Evolutionary conservation across 2,113 vertebrate species (phyloP).

Genomic region (Catharus minimus): DNA sequence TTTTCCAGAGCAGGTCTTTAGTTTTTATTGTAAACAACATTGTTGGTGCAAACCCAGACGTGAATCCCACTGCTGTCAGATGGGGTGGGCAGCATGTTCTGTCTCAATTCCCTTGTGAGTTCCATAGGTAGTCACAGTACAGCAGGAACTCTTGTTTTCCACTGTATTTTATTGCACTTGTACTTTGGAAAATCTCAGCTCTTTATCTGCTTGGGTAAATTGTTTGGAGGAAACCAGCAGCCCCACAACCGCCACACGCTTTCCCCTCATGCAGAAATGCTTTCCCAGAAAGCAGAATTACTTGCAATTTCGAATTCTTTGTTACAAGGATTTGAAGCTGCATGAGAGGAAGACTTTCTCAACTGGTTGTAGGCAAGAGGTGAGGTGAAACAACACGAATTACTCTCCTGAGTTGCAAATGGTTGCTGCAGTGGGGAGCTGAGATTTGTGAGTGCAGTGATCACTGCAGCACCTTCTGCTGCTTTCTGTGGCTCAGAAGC

Average conservation of each 20-base stretch:
- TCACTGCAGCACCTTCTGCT: not conserved
- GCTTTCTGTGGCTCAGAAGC: not conserved
- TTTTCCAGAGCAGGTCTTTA: not conserved
- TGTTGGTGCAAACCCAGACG: not conserved
- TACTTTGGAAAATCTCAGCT: not conserved
- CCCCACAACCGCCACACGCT: not conserved
- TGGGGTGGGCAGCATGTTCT: not conserved
- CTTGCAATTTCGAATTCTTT: not conserved
- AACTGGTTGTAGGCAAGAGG: not conserved
- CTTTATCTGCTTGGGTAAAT: not conserved
- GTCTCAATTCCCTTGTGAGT: not conserved
- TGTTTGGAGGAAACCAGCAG: not conserved
- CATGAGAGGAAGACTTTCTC: not conserved
- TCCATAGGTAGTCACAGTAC: not conserved
- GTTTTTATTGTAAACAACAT: not conserved
- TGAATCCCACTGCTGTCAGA: not conserved
- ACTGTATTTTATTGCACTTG: not conserved
- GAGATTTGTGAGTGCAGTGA: accelerated
- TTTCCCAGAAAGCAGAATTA: not conserved
- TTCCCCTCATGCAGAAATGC: not conserved
- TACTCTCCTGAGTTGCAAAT: not conserved
- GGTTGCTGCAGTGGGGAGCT: not conserved
- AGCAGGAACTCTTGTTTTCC: not conserved
- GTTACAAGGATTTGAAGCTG: not conserved
- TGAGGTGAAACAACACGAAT: not conserved